Evolutionary conservation across 1,140 invertebrate genomes (phyloP).

Genomic region (Lucilia sericata): DNA sequence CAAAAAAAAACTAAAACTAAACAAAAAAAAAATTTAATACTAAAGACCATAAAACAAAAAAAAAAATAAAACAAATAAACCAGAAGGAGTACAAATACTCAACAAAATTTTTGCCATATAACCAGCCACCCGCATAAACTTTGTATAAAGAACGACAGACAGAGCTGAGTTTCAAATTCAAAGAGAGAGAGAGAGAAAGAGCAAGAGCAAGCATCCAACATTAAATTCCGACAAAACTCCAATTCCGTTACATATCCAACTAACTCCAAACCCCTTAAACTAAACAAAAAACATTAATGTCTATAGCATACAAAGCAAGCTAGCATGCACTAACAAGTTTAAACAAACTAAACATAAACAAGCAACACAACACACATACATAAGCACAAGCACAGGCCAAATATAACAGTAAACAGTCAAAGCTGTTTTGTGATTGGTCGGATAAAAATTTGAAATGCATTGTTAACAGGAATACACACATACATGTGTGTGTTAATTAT

Average conservation of each 20-base stretch:
- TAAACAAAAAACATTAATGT: no score
- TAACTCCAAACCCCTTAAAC: neutral
- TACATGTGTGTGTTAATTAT: neutral
- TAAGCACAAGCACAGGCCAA: neutral
- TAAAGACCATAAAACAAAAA: slow-evolving; percentile 1
- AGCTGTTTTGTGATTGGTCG: slow-evolving; percentile 55
- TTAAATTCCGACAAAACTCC: neutral
- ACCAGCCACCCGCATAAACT: slow-evolving; percentile 22
- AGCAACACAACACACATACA: neutral
- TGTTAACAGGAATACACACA: slow-evolving; percentile 25
- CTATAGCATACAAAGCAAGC: neutral
- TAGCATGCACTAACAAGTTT: neutral
- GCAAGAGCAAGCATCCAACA: neutral
- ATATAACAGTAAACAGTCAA: neutral
- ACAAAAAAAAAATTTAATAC: slow-evolving; percentile 52
- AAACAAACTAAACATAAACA: neutral
- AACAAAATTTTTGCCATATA: slow-evolving; percentile 12
- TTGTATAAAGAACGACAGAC: neutral
- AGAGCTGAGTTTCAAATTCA: no score
- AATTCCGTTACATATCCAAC: slow-evolving; percentile 6
- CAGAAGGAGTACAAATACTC: neutral
- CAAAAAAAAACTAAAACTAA: neutral
- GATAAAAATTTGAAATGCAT: slow-evolving; percentile 53
- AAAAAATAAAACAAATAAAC: neutral
- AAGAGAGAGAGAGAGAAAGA: neutral